phyloP scores from a whole-genome alignment of 2,888 invertebrate species.

The Xylota sylvarum region DNA sequence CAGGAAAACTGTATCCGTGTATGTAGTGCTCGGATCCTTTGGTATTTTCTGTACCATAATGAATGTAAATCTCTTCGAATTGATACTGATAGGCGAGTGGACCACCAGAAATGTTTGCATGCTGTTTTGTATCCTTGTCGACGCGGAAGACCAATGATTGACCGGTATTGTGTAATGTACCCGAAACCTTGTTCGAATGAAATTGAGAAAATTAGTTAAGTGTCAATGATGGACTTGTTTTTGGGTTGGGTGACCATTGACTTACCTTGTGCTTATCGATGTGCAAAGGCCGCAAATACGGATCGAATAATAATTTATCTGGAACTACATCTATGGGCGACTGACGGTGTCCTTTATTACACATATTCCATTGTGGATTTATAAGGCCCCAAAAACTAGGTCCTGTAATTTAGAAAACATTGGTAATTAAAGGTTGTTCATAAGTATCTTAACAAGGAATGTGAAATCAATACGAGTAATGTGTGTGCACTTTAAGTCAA shows the following conservation, averaged over 20 bases:
- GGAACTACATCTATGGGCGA: slow-evolving; percentile 99
- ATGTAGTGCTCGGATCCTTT: slow-evolving; percentile 98
- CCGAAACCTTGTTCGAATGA: slow-evolving; percentile 89
- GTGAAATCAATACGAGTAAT: not conserved
- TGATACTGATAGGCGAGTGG: slow-evolving; percentile 98
- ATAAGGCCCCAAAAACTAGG: slow-evolving; percentile 99
- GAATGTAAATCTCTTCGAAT: slow-evolving; percentile 97
- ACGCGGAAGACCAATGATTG: slow-evolving; percentile 96
- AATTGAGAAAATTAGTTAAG: slow-evolving; percentile 39
- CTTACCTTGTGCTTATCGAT: slow-evolving; percentile 97
- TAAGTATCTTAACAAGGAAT: not conserved
- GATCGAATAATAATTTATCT: slow-evolving; percentile 96
- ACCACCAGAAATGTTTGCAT: slow-evolving; percentile 98
- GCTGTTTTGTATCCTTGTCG: slow-evolving; percentile 95
- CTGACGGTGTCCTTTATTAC: slow-evolving; percentile 97
- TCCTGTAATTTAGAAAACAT: slow-evolving; percentile 87
- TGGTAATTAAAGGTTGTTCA: not conserved
- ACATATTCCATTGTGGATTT: slow-evolving; percentile 99
- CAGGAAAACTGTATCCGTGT: slow-evolving; percentile 97
- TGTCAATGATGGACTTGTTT: slow-evolving; percentile 37
- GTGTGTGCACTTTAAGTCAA: not conserved
- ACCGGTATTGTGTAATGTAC: slow-evolving; percentile 95
- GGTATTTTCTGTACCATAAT: slow-evolving; percentile 95
- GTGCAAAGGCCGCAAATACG: slow-evolving; percentile 94
- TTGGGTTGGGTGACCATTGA: slow-evolving; percentile 9